These are phyloP conservation scores for Eudasyphora cyanicolor DNA, from an alignment of 2,888 invertebrate genomes.

Conservation along the genomic window DNA sequence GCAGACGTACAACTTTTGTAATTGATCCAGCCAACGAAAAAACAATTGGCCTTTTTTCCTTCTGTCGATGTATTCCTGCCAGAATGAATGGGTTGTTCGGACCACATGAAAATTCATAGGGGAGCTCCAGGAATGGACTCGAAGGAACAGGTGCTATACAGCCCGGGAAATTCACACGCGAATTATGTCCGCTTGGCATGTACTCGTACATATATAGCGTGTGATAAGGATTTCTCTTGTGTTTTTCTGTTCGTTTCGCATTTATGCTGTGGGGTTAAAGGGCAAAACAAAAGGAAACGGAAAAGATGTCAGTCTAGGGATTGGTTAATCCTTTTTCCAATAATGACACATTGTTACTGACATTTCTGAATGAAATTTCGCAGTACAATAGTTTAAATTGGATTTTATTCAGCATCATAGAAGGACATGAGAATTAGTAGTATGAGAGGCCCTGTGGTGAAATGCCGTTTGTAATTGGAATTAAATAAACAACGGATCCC, in stretches of 20 bases:
- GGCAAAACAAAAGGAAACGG: not conserved
- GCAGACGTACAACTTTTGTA: slow-evolving; percentile 66
- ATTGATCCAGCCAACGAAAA: slow-evolving; percentile 66
- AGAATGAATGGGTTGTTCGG: not conserved
- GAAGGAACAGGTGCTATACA: slow-evolving; percentile 76
- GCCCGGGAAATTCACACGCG: slow-evolving; percentile 78
- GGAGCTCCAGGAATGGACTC: slow-evolving; percentile 36
- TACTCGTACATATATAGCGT: slow-evolving; percentile 23
- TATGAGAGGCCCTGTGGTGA: not conserved
- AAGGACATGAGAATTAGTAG: not conserved
- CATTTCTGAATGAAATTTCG: not conserved
- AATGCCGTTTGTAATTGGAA: too few relatives aligned
- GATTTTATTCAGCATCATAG: not conserved
- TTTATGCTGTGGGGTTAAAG: slow-evolving; percentile 4
- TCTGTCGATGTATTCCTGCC: not conserved
- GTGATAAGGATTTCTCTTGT: slow-evolving; percentile 47
- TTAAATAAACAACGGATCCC: too few relatives aligned
- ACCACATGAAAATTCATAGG: slow-evolving; percentile 23
- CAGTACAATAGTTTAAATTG: not conserved
- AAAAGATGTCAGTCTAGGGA: slow-evolving; percentile 3
- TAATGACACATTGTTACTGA: slow-evolving; percentile 11
- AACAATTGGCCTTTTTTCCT: slow-evolving; percentile 60
- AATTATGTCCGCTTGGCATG: slow-evolving; percentile 75
- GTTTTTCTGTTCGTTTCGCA: slow-evolving; percentile 67
- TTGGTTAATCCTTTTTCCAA: slow-evolving; percentile 24